Evolutionary conservation across 1,140 invertebrate genomes (phyloP).

Genomic region (Brachionus plicatilis): DNA sequence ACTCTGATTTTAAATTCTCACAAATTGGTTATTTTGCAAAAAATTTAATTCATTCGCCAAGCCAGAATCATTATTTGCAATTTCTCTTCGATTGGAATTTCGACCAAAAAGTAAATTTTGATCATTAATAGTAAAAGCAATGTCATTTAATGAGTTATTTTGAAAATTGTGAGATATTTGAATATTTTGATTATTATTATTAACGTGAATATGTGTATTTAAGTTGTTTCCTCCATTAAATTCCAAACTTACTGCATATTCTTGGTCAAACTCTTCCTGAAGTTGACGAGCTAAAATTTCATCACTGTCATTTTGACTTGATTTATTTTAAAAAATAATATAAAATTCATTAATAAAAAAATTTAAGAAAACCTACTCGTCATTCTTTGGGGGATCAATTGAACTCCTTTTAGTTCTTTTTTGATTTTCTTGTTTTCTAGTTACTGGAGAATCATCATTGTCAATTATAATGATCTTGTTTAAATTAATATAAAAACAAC

Average conservation of each 20-base stretch:
- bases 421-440: background rate
- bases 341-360: background rate
- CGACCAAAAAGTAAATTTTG: background rate
- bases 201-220: background rate
- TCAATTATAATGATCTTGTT: slow-evolving; percentile 18
- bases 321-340: background rate
- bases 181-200: background rate
- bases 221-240: background rate
- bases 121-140: background rate
- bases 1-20: background rate
- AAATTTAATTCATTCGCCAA: background rate
- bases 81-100: background rate
- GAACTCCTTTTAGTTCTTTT: no score
- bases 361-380: background rate
- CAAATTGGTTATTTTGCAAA: background rate
- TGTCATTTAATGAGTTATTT: background rate
- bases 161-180: background rate
- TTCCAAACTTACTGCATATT: background rate
- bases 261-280: slow-evolving; percentile 11
- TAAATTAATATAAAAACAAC: background rate
- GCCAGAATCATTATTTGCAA: background rate
- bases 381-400: background rate
- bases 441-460: background rate
- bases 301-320: background rate
- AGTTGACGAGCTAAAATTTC: background rate